Evolutionary conservation across 2,888 invertebrate genomes (phyloP).

Genomic region (Lepidocyrtoides sp.): DNA sequence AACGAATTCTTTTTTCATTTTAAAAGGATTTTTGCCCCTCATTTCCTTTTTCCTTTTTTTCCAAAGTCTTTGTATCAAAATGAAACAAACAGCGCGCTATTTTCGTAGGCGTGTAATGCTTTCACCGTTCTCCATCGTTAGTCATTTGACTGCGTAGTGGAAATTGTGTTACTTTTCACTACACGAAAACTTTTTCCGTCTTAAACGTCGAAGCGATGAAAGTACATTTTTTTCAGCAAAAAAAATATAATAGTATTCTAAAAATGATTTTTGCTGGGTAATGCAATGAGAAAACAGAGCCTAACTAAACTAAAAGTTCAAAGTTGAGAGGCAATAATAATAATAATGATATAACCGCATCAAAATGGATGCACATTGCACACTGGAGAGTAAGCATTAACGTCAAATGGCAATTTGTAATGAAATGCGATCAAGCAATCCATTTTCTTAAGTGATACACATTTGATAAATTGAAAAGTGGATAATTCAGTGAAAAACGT

Average conservation of each 20-base stretch:
- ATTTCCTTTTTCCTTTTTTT: constrained; percentile 47
- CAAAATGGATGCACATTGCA: neutral
- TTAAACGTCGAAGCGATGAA: neutral
- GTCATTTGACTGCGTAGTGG: neutral
- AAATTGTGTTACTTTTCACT: constrained; percentile 13
- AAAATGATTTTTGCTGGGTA: neutral
- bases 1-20: constrained; percentile 59
- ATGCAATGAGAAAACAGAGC: neutral
- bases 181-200: neutral
- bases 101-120: constrained; percentile 24
- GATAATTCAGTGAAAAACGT: neutral
- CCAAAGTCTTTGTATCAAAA: neutral
- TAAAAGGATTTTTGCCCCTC: constrained; percentile 29
- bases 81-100: neutral
- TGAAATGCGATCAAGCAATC: neutral
- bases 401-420: neutral
- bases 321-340: neutral
- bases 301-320: neutral
- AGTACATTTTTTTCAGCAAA: neutral
- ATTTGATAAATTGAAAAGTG: constrained; percentile 24
- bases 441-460: constrained; percentile 28
- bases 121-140: constrained; percentile 47
- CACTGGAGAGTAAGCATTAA: neutral
- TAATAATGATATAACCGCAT: too few species aligned
- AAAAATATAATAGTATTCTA: neutral